phyloP scores from a whole-genome alignment of 2,888 invertebrate genomes.

The Mayetiola destructor region DNA sequence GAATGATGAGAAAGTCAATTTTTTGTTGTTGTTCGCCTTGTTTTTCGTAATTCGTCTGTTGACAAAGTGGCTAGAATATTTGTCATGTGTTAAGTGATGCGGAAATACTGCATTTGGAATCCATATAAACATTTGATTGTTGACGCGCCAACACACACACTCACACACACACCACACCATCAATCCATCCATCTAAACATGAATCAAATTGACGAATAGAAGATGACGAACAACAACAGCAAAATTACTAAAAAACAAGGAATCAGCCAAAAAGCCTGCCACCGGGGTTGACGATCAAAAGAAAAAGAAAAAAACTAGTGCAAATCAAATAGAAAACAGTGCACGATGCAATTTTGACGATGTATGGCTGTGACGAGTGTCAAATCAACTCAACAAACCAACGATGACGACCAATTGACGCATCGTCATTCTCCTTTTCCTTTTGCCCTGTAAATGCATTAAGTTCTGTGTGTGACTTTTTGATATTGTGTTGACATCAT shows the following conservation, averaged over 20 bases:
- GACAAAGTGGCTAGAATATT: constrained; percentile 10
- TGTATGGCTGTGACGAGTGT: background rate
- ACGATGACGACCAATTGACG: constrained; percentile 4
- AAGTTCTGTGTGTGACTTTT: background rate
- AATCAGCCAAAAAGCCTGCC: background rate
- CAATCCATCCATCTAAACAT: constrained; percentile 1
- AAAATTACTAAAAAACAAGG: no score
- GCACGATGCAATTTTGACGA: constrained; percentile 2
- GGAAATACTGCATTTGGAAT: background rate
- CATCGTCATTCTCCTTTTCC: no score
- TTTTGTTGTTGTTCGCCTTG: no score
- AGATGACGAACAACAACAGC: background rate
- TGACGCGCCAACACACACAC: background rate
- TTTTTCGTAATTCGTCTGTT: no score
- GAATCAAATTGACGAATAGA: no score
- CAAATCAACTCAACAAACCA: constrained; percentile 2
- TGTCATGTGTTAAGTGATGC: constrained; percentile 10
- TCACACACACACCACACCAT: no score
- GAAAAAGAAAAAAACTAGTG: background rate
- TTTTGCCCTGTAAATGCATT: no score
- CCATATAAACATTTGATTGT: constrained; percentile 1
- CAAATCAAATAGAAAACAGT: constrained; percentile 9
- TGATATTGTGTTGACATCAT: constrained; percentile 7
- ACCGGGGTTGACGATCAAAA: background rate
- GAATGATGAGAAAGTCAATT: constrained; percentile 12